Percentiles rank a stretch among this genome's conserved stretches.
Conservation (phyloP, 2,113 vertebrate species). For the Heliornis fulica region DNA sequence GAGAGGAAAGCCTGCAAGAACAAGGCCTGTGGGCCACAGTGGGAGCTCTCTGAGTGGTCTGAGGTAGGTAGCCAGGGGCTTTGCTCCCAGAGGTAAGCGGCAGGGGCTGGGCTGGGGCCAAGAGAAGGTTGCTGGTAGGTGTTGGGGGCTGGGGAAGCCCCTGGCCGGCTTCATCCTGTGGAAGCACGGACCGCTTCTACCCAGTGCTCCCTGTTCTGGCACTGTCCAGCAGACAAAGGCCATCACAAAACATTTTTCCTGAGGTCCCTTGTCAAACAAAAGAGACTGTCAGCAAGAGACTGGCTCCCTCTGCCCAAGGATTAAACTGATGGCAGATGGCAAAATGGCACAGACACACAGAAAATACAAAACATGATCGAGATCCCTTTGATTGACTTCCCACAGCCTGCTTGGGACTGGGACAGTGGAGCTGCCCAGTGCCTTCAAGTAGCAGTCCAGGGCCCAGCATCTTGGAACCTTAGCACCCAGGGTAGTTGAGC, state of each 20-base stretch:
- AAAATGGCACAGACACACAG: background rate
- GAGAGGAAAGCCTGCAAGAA: slow-evolving; percentile 84
- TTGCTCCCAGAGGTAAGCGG: background rate
- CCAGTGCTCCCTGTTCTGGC: background rate
- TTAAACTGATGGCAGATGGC: background rate
- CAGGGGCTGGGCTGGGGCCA: background rate
- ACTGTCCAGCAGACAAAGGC: background rate
- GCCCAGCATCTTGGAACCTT: accelerated
- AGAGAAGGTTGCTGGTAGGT: background rate
- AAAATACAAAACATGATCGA: background rate
- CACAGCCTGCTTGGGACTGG: background rate
- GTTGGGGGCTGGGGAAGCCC: background rate
- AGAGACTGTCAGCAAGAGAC: background rate
- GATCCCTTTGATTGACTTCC: background rate
- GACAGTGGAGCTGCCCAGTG: background rate
- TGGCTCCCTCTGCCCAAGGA: background rate
- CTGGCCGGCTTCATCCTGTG: background rate
- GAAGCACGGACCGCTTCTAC: background rate
- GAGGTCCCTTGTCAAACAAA: background rate
- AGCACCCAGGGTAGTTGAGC: background rate
- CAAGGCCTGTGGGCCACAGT: slow-evolving; percentile 88
- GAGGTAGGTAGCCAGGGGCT: slow-evolving; percentile 71
- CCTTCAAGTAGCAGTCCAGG: background rate
- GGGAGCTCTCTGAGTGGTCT: slow-evolving; percentile 85
- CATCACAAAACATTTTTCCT: background rate